phyloP scores from a whole-genome alignment of 2,888 invertebrate species.

The Molanna angustata region DNA sequence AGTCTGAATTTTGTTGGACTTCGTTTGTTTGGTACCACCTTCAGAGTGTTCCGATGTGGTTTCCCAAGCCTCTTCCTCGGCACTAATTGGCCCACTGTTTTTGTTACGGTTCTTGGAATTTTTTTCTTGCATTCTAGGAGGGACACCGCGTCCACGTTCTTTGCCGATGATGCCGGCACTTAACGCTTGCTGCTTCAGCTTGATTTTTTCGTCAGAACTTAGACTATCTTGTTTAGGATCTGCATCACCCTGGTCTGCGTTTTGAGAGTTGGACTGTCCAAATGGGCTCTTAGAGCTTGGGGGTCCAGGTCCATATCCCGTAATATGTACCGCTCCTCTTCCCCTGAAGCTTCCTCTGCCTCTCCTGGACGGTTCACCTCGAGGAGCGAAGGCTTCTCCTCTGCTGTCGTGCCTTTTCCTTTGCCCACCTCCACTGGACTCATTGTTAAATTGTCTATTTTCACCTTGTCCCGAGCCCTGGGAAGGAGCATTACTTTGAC shows the following conservation, averaged over 20 bases:
- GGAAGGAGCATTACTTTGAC: not conserved
- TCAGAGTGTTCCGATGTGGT: conserved; percentile 83
- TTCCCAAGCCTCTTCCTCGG: conserved; percentile 71
- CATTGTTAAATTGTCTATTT: conserved; percentile 12
- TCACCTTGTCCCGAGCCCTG: conserved; percentile 10
- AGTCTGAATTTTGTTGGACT: conserved; percentile 9
- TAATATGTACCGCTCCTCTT: conserved; percentile 46
- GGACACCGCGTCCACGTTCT: conserved; percentile 40
- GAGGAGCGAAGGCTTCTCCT: conserved; percentile 76
- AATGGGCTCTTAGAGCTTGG: conserved; percentile 78
- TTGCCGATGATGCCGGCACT: conserved; percentile 64
- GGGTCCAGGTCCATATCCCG: conserved; percentile 72
- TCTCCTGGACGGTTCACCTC: conserved; percentile 85
- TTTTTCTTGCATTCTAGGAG: conserved; percentile 33
- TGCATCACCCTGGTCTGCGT: conserved; percentile 39
- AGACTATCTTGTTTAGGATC: conserved; percentile 36
- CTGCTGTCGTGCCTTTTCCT: conserved; percentile 31
- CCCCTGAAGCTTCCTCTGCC: conserved; percentile 67
- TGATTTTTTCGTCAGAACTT: conserved; percentile 60
- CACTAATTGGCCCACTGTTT: conserved; percentile 44
- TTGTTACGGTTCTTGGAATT: conserved; percentile 39
- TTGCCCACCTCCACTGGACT: conserved; percentile 9
- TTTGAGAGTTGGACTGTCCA: conserved; percentile 50
- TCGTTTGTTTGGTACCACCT: conserved; percentile 38
- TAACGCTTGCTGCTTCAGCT: conserved; percentile 64